phyloP scores from a whole-genome alignment of 2,113 vertebrate genomes.

The Hirundichthys speculiger region DNA sequence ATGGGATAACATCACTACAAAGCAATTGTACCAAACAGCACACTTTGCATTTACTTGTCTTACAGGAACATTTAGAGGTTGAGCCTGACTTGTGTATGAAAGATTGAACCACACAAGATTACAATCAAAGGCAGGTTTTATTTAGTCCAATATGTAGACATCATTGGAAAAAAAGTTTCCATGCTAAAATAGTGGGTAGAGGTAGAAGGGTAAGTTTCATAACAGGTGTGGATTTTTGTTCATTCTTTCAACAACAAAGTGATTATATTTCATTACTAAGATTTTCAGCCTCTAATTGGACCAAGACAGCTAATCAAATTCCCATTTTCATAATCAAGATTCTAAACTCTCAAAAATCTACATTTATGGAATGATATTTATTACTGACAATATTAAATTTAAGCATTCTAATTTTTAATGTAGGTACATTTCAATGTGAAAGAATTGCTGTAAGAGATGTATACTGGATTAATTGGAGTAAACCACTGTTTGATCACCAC shows the following conservation, averaged over 20 bases:
- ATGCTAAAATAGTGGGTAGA: slow-evolving; percentile 60
- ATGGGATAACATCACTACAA: too few relatives aligned
- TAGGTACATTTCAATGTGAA: slow-evolving; percentile 40
- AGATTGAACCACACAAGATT: slow-evolving; percentile 34
- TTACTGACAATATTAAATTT: slow-evolving; percentile 59
- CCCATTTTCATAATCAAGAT: slow-evolving; percentile 20
- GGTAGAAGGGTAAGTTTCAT: slow-evolving; percentile 58
- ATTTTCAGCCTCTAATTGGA: slow-evolving; percentile 14
- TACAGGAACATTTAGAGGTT: too few relatives aligned
- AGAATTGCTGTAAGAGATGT: slow-evolving; percentile 22
- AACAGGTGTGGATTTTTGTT: background rate
- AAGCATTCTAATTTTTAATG: slow-evolving; percentile 29
- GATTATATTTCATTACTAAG: slow-evolving; percentile 2
- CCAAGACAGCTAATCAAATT: slow-evolving; percentile 24
- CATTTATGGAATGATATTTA: slow-evolving; percentile 33
- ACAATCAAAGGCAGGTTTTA: slow-evolving; percentile 64
- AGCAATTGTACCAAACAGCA: too few relatives aligned
- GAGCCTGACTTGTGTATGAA: slow-evolving; percentile 19
- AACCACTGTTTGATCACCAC: too few relatives aligned
- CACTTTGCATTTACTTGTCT: too few relatives aligned
- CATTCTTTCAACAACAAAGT: slow-evolving; percentile 44
- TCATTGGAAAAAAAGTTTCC: slow-evolving; percentile 47
- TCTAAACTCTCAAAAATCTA: slow-evolving; percentile 38
- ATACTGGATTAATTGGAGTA: slow-evolving; percentile 3
- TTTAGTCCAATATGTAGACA: slow-evolving; percentile 55